phyloP scores from a whole-genome alignment of 1,140 invertebrate genomes.

The Penaeus japonicus region DNA sequence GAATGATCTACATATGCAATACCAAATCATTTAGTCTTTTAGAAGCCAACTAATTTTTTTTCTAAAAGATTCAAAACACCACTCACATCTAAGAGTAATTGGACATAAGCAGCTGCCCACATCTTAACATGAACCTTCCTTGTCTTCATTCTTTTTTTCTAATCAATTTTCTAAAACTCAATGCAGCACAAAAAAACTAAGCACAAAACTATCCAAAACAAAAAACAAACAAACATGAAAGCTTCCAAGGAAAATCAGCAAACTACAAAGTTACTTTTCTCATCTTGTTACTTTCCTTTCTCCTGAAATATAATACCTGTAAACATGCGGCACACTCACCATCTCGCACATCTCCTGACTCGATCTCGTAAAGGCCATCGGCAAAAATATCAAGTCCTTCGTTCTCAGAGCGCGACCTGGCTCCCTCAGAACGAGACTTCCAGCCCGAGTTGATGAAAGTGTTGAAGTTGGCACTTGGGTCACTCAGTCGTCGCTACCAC shows the following conservation, averaged over 20 bases:
- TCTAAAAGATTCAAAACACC: no score
- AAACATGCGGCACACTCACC: conserved; percentile 71
- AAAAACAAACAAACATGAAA: neutral
- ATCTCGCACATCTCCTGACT: conserved; percentile 91
- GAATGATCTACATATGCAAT: no score
- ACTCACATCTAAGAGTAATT: no score
- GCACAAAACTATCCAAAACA: neutral
- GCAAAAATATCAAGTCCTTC: conserved; percentile 82
- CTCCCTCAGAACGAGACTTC: conserved; percentile 63
- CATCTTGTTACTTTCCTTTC: neutral
- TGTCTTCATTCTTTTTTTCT: no score
- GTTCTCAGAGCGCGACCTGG: conserved; percentile 88
- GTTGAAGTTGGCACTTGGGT: conserved; percentile 92
- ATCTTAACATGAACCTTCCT: no score
- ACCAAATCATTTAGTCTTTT: no score
- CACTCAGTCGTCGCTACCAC: conserved; percentile 81
- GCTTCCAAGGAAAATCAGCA: neutral
- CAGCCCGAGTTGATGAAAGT: conserved; percentile 76
- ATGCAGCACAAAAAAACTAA: no score
- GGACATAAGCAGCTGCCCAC: no score
- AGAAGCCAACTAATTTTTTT: no score
- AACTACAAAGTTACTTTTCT: no score
- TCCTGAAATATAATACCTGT: neutral
- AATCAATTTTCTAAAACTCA: no score
- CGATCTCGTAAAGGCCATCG: conserved; percentile 86